phyloP scores from a whole-genome alignment of 2,888 invertebrate species.

The Erannis defoliaria region DNA sequence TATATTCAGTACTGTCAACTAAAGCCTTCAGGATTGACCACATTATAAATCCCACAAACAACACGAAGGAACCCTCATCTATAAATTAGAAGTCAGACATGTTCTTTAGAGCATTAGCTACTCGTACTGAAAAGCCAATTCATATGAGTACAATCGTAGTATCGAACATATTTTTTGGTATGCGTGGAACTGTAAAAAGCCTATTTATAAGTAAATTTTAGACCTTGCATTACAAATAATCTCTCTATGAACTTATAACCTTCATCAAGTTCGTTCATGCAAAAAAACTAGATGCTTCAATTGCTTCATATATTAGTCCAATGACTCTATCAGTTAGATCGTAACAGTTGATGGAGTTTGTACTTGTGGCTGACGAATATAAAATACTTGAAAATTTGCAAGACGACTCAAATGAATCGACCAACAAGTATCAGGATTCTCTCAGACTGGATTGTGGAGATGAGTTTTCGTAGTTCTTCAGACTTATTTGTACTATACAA shows the following conservation, averaged over 20 bases:
- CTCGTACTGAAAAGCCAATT: neutral
- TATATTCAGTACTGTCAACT: too few species aligned
- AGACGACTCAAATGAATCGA: neutral
- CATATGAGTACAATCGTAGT: neutral
- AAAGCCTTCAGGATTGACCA: too few species aligned
- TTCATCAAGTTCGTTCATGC: conserved; percentile 15
- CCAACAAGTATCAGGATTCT: neutral
- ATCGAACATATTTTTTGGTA: neutral
- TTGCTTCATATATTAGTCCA: too few species aligned
- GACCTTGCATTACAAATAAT: conserved; percentile 9
- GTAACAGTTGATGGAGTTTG: neutral
- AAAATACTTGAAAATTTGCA: neutral
- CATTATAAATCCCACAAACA: too few species aligned
- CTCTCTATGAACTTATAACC: conserved; percentile 18
- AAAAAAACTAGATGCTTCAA: neutral
- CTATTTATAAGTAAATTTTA: conserved; percentile 12
- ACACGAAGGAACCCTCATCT: neutral
- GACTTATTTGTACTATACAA: too few species aligned
- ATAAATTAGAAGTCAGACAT: neutral
- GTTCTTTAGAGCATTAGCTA: neutral
- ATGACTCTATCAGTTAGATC: neutral
- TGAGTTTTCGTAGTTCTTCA: too few species aligned
- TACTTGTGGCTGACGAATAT: neutral
- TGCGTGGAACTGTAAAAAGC: conserved; percentile 5
- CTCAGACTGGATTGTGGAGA: too few species aligned